phyloP scores from a whole-genome alignment of 2,888 invertebrate species.

The Thalpophila matura region DNA sequence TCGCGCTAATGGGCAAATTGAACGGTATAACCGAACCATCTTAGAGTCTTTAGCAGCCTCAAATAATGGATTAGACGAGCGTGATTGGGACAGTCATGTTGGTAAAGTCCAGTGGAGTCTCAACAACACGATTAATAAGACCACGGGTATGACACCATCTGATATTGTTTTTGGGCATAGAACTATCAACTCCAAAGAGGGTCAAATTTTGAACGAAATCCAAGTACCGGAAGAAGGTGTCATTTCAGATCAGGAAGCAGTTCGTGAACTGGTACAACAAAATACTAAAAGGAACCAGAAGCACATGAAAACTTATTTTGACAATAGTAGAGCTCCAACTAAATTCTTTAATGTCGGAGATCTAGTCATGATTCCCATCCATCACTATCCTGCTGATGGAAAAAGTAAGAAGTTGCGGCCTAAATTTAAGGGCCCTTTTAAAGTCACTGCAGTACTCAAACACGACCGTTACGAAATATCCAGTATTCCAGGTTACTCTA shows the following conservation, averaged over 20 bases:
- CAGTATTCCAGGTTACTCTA: slow-evolving; percentile 2
- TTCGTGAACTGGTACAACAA: not conserved
- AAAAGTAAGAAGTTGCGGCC: slow-evolving; percentile 15
- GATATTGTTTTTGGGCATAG: not conserved
- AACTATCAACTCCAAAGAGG: not conserved
- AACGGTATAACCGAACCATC: slow-evolving; percentile 2
- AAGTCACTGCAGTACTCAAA: not conserved
- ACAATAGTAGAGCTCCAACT: not conserved
- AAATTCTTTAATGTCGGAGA: slow-evolving; percentile 1
- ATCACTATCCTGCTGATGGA: not conserved
- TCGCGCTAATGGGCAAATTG: not conserved
- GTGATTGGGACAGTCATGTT: not conserved
- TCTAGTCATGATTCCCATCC: slow-evolving; percentile 10
- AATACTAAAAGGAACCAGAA: not conserved
- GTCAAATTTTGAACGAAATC: too few relatives aligned
- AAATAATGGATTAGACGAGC: not conserved
- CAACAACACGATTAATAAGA: too few relatives aligned
- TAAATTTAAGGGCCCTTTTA: slow-evolving; percentile 4
- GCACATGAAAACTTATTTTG: slow-evolving; percentile 1
- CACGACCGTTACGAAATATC: slow-evolving; percentile 10
- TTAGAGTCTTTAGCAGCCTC: not conserved
- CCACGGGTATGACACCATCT: too few relatives aligned
- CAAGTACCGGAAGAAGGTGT: too few relatives aligned
- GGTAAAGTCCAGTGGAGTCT: too few relatives aligned
- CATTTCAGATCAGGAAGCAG: too few relatives aligned